Evolutionary conservation across 2,113 vertebrate species (phyloP), one percentile per base, ranked within the genome.

Genomic region (Tretioscincus oriximinensis): DNA sequence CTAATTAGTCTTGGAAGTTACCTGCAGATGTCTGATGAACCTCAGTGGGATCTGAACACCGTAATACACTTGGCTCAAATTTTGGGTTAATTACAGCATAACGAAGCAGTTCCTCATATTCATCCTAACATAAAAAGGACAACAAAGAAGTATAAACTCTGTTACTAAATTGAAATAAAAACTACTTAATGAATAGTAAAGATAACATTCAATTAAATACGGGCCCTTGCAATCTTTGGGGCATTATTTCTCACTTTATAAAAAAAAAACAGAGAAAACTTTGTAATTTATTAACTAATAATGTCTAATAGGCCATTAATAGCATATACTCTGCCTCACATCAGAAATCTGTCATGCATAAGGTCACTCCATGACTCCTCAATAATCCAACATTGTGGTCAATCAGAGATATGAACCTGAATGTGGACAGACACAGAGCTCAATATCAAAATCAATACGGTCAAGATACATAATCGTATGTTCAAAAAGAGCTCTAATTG

Each of bases 31-130:
- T 84, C 61, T 0, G 77, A 73, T 88, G 92, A 90, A 85, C 87
- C 72, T 77, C 80, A 76, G 90, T 76, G 86, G 92, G 79, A 70
- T 91, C 91, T 66, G 88, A 88, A 1, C 91, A 89, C 73, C 90
- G 89, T 0, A 77, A 88, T 81, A 85, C 24, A 80, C 58, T n/a
- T 6, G 89, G 82, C 35, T 96, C 95, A 91, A 94, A 88, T 78
- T 94, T 97, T 0, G 95, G 96, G 78, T 96, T 95, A 89, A 97
- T 95, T 81, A 97, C 81, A 88, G 97, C 92, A 28, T 95, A 96
- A 79, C 79, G 94, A 82, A 98, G 95, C 77, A 97, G 93, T 81
- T 99, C 97, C 92, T 99, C 97, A 91, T 97, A 98, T 81, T 98
- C 98, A 88, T 97, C 96, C 98, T 99, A 89, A 72, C 71, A 89